Evolutionary conservation across 2,888 invertebrate species (phyloP).

Genomic region (Cyrtodaria siliqua): DNA sequence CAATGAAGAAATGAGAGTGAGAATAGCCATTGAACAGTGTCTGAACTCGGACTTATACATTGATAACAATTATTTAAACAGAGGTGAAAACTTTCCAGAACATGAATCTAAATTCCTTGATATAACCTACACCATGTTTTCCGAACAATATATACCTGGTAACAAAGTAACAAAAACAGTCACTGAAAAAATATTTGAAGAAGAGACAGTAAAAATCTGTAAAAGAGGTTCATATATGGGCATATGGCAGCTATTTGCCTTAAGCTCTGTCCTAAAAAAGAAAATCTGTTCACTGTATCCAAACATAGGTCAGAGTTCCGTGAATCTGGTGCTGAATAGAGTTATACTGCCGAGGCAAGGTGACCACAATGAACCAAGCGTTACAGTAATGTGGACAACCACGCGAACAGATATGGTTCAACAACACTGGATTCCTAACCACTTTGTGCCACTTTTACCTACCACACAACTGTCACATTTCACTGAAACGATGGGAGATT

Average conservation of each 20-base stretch:
- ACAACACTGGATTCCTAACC: constrained; percentile 48
- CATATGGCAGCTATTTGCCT: constrained; percentile 48
- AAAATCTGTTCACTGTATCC: constrained; percentile 35
- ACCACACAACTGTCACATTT: constrained; percentile 28
- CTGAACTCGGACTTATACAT: constrained; percentile 31
- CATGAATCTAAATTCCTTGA: constrained; percentile 30
- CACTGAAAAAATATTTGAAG: constrained; percentile 34
- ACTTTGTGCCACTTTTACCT: constrained; percentile 41
- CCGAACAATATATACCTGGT: constrained; percentile 38
- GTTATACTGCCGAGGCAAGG: constrained; percentile 28
- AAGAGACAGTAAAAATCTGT: constrained; percentile 34
- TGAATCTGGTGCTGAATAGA: no score
- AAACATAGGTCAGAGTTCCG: constrained; percentile 26
- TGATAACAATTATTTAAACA: constrained; percentile 39
- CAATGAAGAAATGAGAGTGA: constrained; percentile 38
- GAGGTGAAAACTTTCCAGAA: constrained; percentile 40
- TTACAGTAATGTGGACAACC: constrained; percentile 52
- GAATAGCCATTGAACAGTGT: constrained; percentile 38
- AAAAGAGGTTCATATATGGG: constrained; percentile 38
- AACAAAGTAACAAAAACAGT: constrained; percentile 37
- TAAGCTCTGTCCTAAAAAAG: constrained; percentile 38
- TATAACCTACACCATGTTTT: constrained; percentile 38
- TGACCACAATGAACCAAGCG: constrained; percentile 34
- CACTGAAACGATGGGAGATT: constrained; percentile 34
- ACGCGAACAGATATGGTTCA: constrained; percentile 45